These are phyloP conservation scores for Tribolium castaneum DNA, from an alignment of 1,140 invertebrate species.

Conservation along the genomic window DNA sequence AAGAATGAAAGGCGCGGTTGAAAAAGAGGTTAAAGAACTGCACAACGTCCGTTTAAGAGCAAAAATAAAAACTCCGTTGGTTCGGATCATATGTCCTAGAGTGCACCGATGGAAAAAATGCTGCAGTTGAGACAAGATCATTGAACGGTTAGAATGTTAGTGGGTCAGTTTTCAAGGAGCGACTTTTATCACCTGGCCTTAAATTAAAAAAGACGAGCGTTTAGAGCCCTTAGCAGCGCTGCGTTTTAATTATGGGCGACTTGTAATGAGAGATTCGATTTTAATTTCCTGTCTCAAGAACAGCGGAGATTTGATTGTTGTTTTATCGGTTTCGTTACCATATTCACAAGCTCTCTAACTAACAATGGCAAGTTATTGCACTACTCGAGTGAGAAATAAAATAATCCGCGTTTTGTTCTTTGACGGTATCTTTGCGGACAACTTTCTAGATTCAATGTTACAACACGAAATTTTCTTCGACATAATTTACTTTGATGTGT, in stretches of 20 bases:
- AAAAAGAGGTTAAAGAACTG: conserved; percentile 22
- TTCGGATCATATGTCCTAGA: background rate
- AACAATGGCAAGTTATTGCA: background rate
- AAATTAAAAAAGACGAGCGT: conserved; percentile 12
- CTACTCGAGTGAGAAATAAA: background rate
- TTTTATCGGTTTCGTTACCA: background rate
- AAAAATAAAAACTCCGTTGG: conserved; percentile 1
- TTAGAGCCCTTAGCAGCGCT: conserved; percentile 21
- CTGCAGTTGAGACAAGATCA: conserved; percentile 13
- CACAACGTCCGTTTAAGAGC: conserved; percentile 6
- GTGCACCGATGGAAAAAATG: conserved; percentile 2
- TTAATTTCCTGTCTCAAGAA: conserved; percentile 3
- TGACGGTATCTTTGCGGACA: background rate
- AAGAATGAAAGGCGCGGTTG: background rate
- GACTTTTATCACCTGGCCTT: conserved; percentile 5
- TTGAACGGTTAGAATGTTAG: conserved; percentile 39
- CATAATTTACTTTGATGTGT: conserved; percentile 34
- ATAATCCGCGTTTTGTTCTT: background rate
- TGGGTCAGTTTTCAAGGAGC: conserved; percentile 13
- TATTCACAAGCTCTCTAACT: background rate
- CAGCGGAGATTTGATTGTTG: background rate
- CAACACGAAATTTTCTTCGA: conserved; percentile 14
- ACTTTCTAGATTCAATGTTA: background rate
- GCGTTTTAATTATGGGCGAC: conserved; percentile 20
- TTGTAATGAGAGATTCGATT: conserved; percentile 32